Percentiles rank a stretch among this genome's conserved stretches.
These are phyloP conservation scores for Mus pahari DNA, from an alignment of 2,113 vertebrate genomes.

Conservation along the genomic window DNA sequence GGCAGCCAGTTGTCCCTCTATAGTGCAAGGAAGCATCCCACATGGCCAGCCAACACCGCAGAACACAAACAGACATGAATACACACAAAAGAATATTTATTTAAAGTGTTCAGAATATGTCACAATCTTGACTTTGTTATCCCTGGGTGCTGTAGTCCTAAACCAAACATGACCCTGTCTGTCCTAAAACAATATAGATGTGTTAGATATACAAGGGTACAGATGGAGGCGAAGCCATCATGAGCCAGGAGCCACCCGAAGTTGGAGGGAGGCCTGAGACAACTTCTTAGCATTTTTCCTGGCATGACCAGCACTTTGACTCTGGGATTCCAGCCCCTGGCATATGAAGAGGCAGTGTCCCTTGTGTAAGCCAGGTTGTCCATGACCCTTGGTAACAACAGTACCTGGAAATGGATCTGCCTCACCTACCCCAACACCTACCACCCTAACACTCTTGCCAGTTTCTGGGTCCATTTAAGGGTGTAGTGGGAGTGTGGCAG, in stretches of 20 bases:
- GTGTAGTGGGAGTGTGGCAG: not conserved
- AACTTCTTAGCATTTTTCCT: not conserved
- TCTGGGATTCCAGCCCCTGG: not conserved
- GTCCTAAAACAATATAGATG: not conserved
- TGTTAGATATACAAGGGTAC: not conserved
- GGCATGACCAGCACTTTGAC: not conserved
- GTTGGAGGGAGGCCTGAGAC: not conserved
- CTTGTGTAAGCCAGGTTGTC: too few relatives aligned
- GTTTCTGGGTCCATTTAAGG: not conserved
- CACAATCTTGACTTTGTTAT: not conserved
- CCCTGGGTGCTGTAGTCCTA: not conserved
- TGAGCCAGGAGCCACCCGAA: not conserved
- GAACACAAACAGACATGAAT: not conserved
- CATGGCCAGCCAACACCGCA: not conserved
- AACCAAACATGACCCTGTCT: not conserved
- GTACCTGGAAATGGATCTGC: not conserved
- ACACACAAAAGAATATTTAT: not conserved
- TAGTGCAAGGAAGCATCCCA: too few relatives aligned
- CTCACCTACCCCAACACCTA: not conserved
- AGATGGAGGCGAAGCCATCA: not conserved
- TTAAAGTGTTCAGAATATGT: not conserved
- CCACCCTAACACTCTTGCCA: not conserved
- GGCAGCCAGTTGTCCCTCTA: not conserved
- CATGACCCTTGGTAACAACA: not conserved
- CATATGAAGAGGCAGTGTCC: rapidly evolving